Conservation (phyloP, 2,113 vertebrate species). For the Gnathochromis pfefferi region DNA sequence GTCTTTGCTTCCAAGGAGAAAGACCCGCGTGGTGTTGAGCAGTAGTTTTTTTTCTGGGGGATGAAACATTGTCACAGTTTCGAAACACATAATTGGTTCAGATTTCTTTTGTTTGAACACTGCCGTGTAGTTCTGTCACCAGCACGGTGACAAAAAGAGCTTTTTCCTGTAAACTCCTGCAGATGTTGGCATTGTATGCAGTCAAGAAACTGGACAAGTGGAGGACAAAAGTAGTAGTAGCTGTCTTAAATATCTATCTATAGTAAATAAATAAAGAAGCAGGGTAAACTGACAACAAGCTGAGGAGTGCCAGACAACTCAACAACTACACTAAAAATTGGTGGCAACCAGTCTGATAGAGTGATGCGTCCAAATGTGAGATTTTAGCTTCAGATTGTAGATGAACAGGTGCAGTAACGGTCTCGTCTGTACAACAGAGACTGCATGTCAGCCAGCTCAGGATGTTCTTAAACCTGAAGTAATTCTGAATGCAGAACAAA, state of each 20-base stretch:
- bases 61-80: neutral
- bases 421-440: neutral
- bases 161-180: neutral
- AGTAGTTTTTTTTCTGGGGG: neutral
- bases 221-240: neutral
- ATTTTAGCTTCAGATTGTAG: neutral
- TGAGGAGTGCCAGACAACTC: neutral
- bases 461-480: neutral
- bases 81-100: neutral
- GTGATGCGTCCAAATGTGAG: accelerated
- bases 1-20: neutral
- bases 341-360: neutral
- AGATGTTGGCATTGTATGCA: neutral
- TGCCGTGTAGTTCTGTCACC: neutral
- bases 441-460: neutral
- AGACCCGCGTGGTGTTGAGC: accelerated
- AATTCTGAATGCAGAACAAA: neutral
- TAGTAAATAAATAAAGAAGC: neutral
- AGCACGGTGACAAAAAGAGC: neutral
- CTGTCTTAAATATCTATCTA: neutral
- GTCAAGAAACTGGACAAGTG: accelerated
- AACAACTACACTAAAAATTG: neutral
- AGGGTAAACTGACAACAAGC: neutral
- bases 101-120: neutral
- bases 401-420: neutral